Conservation (phyloP, 2,888 invertebrate genomes). For the Plagodis dolabraria region DNA sequence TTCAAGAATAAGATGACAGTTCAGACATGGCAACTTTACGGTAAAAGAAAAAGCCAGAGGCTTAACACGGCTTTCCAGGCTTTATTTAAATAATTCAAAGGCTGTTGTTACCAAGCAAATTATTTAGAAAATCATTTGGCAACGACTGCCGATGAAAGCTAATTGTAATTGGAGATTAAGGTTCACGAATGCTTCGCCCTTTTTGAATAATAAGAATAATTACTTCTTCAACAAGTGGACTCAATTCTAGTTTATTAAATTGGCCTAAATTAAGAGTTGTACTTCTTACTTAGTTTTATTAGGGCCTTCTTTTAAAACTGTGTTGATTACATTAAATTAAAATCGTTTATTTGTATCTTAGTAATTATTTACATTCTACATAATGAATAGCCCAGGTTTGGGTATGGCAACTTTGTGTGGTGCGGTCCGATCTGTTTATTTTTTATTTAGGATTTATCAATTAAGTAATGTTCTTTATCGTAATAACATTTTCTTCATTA, state of each 20-base stretch:
- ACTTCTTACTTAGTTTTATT: too few relatives aligned
- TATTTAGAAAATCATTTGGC: slow-evolving; percentile 17
- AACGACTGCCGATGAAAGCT: slow-evolving; percentile 11
- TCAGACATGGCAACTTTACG: slow-evolving; percentile 38
- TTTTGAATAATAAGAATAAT: slow-evolving; percentile 1
- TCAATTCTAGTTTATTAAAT: not conserved
- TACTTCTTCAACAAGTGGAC: not conserved
- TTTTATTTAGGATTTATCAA: too few relatives aligned
- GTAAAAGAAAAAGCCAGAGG: slow-evolving; percentile 27
- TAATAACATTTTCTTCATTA: too few relatives aligned
- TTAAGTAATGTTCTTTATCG: too few relatives aligned
- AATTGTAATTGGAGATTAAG: slow-evolving; percentile 23
- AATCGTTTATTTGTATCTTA: too few relatives aligned
- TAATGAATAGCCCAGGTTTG: too few relatives aligned
- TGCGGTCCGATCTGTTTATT: too few relatives aligned
- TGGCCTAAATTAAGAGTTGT: too few relatives aligned
- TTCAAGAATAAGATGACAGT: slow-evolving; percentile 41
- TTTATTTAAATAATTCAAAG: slow-evolving; percentile 18
- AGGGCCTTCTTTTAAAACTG: too few relatives aligned
- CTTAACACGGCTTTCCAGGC: slow-evolving; percentile 20
- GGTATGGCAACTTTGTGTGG: too few relatives aligned
- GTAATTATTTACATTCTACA: too few relatives aligned
- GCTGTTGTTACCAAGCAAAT: slow-evolving; percentile 7
- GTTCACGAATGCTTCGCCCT: slow-evolving; percentile 8
- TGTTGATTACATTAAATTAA: too few relatives aligned